Conservation (phyloP, 1,140 invertebrate genomes). For the Samia ricini region DNA sequence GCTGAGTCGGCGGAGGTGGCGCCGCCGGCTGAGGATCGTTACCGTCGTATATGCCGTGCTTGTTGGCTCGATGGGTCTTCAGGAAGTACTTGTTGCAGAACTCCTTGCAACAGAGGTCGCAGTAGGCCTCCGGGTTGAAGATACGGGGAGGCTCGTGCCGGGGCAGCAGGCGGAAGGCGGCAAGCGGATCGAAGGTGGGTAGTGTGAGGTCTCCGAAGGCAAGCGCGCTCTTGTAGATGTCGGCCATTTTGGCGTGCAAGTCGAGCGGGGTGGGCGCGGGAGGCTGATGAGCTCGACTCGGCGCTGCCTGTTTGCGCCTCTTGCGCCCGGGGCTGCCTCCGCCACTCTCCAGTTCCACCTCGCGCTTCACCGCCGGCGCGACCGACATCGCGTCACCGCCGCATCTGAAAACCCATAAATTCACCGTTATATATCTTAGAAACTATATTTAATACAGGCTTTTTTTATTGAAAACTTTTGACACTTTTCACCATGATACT, state of each 20-base stretch:
- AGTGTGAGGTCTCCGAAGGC: constrained; percentile 71
- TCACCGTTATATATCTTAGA: constrained; percentile 2
- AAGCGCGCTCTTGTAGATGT: constrained; percentile 75
- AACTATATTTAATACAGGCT: no score
- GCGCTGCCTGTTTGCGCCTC: constrained; percentile 71
- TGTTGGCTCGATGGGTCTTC: constrained; percentile 97
- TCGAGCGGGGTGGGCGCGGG: constrained; percentile 49
- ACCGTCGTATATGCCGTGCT: constrained; percentile 90
- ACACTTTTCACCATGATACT: no score
- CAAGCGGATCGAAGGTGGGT: constrained; percentile 69
- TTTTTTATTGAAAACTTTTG: no score
- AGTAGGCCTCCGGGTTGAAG: constrained; percentile 97
- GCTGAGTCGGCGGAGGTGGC: constrained; percentile 56
- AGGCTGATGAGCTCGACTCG: constrained; percentile 48
- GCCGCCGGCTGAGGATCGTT: constrained; percentile 71
- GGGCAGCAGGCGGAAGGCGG: constrained; percentile 77
- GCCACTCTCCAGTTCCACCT: constrained; percentile 56
- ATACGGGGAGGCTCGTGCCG: constrained; percentile 86
- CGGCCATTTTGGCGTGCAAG: constrained; percentile 74
- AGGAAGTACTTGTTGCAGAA: constrained; percentile 99
- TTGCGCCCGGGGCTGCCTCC: constrained; percentile 63
- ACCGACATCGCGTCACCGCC: constrained; percentile 76
- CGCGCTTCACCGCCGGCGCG: constrained; percentile 74
- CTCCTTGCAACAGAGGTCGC: constrained; percentile 98
- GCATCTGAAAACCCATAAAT: constrained; percentile 56